Base-by-base conservation (phyloP, 2,888 invertebrate species). In the Oscheius sp. region DNA sequence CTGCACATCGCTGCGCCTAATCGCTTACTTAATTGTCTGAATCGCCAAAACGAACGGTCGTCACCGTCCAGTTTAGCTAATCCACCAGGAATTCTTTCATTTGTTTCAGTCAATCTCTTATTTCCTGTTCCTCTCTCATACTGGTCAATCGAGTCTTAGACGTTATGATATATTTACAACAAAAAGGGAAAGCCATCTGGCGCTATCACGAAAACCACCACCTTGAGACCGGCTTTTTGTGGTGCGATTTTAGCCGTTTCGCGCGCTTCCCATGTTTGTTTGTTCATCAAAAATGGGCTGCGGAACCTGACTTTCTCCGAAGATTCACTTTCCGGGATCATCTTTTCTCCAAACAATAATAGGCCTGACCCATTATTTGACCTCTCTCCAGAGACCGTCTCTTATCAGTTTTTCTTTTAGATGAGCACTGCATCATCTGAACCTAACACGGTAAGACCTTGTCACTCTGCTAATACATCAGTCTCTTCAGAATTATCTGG, bases 241-340 rank as follows among this genome's bases (percentile, higher is more conserved):
- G 61, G 45, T 29, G 61, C 45, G 42, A 39, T 61, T 23, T 45
- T 45, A 45, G 61, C 61, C 61, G 61, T 45, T 61, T 61, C 61
- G 61, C 61, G 61, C 61, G n/a, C 61, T 61, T 61, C 61, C 61
- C 61, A 61, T 61, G 61, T 61, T 61, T 61, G 61, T 61, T 61
- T 61, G 61, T 61, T 61, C 45, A 61, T 61, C 61, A 61, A 61
- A 61, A 61, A 61, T 42, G 42, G 42, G 42, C 12, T 10, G 29
- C 45, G 45, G 31, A 45, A 45, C 42, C 61, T 45, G 61, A 57
- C 57, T 37, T 37, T 33, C 37, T 57, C 57, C 52, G 52, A 27
- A 61, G 61, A 61, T 61, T 61, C 61, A 46, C 61, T 42, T 61
- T 61, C 61, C 20, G n/a, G 31, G 55, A 55, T 55, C 55, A 55